phyloP scores from a whole-genome alignment of 2,888 invertebrate species.

The Acronicta psi region DNA sequence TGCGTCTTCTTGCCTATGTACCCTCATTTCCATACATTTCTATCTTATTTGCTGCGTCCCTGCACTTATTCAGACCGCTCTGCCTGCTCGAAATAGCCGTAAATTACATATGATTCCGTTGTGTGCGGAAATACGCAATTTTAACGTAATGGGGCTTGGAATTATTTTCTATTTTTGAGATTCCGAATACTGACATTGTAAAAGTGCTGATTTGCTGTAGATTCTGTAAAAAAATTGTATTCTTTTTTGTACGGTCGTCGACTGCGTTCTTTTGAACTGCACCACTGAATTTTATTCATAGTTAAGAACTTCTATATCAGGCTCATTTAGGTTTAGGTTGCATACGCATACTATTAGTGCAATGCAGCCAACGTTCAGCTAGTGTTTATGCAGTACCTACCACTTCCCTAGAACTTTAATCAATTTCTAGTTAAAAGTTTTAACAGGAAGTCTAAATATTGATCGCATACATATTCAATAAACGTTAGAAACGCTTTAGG shows the following conservation, averaged over 20 bases:
- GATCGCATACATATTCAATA: not conserved
- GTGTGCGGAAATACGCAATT: constrained; percentile 43
- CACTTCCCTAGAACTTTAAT: not conserved
- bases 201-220: too few species aligned
- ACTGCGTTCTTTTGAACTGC: constrained; percentile 39
- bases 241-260: too few species aligned
- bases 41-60: constrained; percentile 55
- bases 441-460: too few species aligned
- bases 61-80: constrained; percentile 44
- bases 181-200: not conserved
- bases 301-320: constrained; percentile 13
- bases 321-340: too few species aligned
- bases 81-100: constrained; percentile 43
- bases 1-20: constrained; percentile 39
- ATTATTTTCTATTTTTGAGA: constrained; percentile 10
- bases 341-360: too few species aligned
- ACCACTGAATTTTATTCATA: constrained; percentile 58
- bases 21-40: constrained; percentile 54
- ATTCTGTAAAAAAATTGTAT: too few species aligned
- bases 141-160: constrained; percentile 18
- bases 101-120: constrained; percentile 50
- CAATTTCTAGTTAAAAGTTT: too few species aligned
- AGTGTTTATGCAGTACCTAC: constrained; percentile 7
- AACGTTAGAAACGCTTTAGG: not conserved
- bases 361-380: too few species aligned